These are phyloP conservation scores for Osmerus mordax DNA, from an alignment of 2,113 vertebrate species.

Conservation along the genomic window DNA sequence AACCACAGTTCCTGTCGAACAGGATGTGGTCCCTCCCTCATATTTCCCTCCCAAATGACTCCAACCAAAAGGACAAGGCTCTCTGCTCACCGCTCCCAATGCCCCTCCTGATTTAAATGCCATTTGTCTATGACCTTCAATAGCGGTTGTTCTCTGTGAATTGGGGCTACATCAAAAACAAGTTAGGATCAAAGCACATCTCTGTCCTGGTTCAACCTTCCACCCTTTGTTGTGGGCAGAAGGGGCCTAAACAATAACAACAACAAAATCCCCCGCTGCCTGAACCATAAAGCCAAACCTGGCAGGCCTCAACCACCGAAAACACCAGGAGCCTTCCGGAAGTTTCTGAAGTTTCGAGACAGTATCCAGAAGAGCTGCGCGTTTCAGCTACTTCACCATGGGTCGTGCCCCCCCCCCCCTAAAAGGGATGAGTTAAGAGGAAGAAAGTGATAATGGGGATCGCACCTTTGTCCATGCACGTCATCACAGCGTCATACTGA, in stretches of 20 bases:
- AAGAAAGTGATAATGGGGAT: background rate
- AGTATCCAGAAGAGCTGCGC: too few relatives aligned
- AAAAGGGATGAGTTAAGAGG: background rate
- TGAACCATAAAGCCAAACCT: too few relatives aligned
- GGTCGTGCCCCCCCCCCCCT: too few relatives aligned
- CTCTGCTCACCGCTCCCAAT: background rate
- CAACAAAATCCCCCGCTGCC: too few relatives aligned
- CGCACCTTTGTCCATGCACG: background rate
- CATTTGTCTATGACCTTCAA: constrained; percentile 40
- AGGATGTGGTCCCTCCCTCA: constrained; percentile 15
- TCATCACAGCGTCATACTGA: background rate
- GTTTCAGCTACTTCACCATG: too few relatives aligned
- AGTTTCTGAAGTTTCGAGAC: too few relatives aligned
- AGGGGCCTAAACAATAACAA: too few relatives aligned
- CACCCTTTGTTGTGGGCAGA: too few relatives aligned
- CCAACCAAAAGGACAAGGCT: constrained; percentile 28
- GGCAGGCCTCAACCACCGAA: too few relatives aligned
- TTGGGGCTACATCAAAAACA: background rate
- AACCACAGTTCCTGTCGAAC: constrained; percentile 7
- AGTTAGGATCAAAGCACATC: background rate
- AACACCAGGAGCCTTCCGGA: too few relatives aligned
- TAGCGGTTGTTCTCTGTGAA: background rate
- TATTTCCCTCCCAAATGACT: constrained; percentile 35
- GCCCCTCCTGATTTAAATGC: constrained; percentile 43
- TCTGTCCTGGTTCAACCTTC: too few relatives aligned